Percentiles rank a stretch among this genome's conserved stretches.
Conservation (phyloP, 2,113 vertebrate genomes). For the Tor tambroides region DNA sequence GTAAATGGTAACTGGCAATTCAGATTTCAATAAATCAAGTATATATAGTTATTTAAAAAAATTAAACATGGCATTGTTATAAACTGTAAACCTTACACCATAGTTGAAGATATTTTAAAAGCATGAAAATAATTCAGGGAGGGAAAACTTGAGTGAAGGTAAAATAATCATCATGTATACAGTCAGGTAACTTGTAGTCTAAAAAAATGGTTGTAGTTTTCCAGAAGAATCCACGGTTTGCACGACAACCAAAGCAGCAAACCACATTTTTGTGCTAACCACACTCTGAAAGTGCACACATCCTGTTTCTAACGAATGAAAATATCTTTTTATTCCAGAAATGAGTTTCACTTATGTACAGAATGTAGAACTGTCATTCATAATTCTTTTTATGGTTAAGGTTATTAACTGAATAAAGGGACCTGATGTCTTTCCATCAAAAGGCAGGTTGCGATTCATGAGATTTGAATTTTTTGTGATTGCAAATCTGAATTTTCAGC, state of each 20-base stretch:
- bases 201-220: neutral
- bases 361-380: neutral
- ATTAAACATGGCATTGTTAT: neutral
- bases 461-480: too few species aligned
- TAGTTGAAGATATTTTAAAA: neutral
- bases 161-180: neutral
- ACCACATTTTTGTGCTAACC: neutral
- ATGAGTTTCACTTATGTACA: neutral
- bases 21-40: too few species aligned
- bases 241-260: neutral
- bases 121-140: neutral
- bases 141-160: neutral
- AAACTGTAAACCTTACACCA: neutral
- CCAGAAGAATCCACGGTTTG: neutral
- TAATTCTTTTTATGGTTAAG: neutral
- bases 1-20: too few species aligned
- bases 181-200: neutral
- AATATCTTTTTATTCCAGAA: neutral
- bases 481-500: too few species aligned
- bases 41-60: too few species aligned
- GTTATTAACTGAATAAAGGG: neutral
- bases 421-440: neutral
- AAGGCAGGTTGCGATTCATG: neutral
- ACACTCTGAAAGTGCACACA: neutral
- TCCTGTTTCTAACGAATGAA: constrained; percentile 11